Evolutionary conservation across 2,113 vertebrate genomes (phyloP).

Genomic region (Salminus brasiliensis): DNA sequence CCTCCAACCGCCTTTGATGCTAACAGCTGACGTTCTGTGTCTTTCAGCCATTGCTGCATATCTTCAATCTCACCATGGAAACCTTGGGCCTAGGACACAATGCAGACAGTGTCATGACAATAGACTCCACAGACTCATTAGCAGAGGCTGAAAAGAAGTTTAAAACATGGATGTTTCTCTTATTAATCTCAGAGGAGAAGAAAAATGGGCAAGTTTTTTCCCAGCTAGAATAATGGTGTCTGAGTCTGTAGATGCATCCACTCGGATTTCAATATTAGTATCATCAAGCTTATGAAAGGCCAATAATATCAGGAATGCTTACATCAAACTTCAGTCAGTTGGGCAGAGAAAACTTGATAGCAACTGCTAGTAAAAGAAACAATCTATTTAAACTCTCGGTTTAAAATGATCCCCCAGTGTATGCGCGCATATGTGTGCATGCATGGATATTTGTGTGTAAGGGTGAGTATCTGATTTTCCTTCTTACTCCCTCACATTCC

Average conservation of each 20-base stretch:
- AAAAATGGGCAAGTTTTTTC: constrained; percentile 10
- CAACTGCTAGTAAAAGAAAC: neutral
- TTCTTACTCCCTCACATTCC: constrained; percentile 29
- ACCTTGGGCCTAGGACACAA: constrained; percentile 92
- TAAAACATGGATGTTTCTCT: constrained; percentile 14
- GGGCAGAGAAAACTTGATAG: neutral
- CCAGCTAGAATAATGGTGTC: constrained; percentile 26
- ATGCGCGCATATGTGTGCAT: neutral
- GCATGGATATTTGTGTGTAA: neutral
- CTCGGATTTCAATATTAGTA: too few relatives aligned
- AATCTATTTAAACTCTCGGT: neutral
- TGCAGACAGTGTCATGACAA: constrained; percentile 70
- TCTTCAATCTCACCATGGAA: constrained; percentile 99
- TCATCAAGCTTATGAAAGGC: too few relatives aligned
- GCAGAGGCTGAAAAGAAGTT: constrained; percentile 24
- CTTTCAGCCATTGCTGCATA: constrained; percentile 96
- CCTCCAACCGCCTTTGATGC: constrained; percentile 96
- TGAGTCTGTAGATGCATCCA: neutral
- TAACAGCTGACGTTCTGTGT: constrained; percentile 95
- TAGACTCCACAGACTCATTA: constrained; percentile 63
- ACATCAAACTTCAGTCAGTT: too few relatives aligned
- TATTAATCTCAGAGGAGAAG: constrained; percentile 19
- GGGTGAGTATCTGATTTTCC: constrained; percentile 1
- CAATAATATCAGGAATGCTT: too few relatives aligned
- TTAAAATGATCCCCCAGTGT: neutral